A percentile compares a stretch with the other conserved stretches of the same genome.
phyloP scores from a whole-genome alignment of 2,888 invertebrate species.

The Chalcosyrphus nemorum region DNA sequence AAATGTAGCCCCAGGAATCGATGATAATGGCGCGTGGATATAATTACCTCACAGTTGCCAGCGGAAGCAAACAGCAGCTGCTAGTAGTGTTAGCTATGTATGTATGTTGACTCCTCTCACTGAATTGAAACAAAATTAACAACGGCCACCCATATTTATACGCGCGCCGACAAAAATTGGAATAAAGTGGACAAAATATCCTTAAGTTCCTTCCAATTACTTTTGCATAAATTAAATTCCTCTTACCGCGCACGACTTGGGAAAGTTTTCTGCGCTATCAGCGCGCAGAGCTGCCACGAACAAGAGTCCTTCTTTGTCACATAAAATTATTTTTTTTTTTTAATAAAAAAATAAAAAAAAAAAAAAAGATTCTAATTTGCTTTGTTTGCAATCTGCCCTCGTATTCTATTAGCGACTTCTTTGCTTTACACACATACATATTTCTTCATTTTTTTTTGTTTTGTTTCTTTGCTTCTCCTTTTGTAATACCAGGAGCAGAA shows the following conservation, averaged over 20 bases:
- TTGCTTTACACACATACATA: slow-evolving; percentile 5
- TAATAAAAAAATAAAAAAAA: not conserved
- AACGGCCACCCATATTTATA: not conserved
- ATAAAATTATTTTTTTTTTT: no score
- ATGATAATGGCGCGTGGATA: not conserved
- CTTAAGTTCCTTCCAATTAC: slow-evolving; percentile 23
- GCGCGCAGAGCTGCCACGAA: slow-evolving; percentile 15
- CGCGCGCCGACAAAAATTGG: not conserved
- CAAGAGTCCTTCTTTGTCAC: slow-evolving; percentile 12
- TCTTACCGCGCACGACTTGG: not conserved
- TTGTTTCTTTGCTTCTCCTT: not conserved
- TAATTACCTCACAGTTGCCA: not conserved
- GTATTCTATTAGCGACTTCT: slow-evolving; percentile 51
- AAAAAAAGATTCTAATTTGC: slow-evolving; percentile 36
- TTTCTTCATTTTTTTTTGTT: not conserved
- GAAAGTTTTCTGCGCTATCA: slow-evolving; percentile 4
- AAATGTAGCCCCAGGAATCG: not conserved
- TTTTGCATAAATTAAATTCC: slow-evolving; percentile 31
- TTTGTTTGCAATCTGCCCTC: slow-evolving; percentile 54
- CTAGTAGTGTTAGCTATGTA: not conserved
- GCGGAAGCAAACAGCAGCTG: slow-evolving; percentile 11
- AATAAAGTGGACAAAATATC: not conserved
- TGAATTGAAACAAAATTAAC: not conserved
- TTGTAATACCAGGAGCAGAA: slow-evolving; percentile 22
- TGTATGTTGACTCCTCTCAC: not conserved